These are phyloP conservation scores for Apotomis capreana DNA, from an alignment of 2,888 invertebrate genomes.

Conservation along the genomic window DNA sequence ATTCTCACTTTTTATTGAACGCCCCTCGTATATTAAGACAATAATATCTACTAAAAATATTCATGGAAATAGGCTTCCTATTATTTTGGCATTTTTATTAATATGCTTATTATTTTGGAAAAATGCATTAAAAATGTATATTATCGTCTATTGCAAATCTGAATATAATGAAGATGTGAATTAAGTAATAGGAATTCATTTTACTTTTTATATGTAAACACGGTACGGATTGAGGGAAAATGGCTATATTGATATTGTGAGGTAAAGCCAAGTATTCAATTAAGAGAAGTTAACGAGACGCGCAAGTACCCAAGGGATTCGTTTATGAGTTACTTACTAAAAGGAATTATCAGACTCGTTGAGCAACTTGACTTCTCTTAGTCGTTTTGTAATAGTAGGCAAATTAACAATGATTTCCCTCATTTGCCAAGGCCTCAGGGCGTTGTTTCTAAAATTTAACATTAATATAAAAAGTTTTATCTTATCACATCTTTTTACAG, in stretches of 20 bases:
- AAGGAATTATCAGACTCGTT: conserved; percentile 17
- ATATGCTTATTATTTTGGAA: too few species aligned
- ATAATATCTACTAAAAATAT: too few species aligned
- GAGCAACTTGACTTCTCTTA: conserved; percentile 15
- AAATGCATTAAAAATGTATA: too few species aligned
- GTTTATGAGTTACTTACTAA: conserved; percentile 27
- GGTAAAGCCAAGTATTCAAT: conserved; percentile 28
- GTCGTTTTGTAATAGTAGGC: conserved; percentile 5
- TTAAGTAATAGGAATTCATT: too few species aligned
- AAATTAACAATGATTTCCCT: conserved; percentile 4
- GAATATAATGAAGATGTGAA: too few species aligned
- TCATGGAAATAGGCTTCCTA: too few species aligned
- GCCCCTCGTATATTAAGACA: too few species aligned
- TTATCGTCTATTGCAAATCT: too few species aligned
- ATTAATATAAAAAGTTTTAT: neutral
- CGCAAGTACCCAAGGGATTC: conserved; percentile 17
- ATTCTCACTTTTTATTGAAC: too few species aligned
- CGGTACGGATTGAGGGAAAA: neutral
- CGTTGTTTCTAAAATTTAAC: neutral
- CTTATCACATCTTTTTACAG: neutral
- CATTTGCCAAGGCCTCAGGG: neutral
- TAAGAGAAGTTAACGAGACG: conserved; percentile 23
- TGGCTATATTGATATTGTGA: conserved; percentile 17
- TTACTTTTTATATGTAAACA: neutral
- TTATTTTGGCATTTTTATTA: too few species aligned